phyloP scores from a whole-genome alignment of 1,140 invertebrate genomes.

The Nebria ingens region DNA sequence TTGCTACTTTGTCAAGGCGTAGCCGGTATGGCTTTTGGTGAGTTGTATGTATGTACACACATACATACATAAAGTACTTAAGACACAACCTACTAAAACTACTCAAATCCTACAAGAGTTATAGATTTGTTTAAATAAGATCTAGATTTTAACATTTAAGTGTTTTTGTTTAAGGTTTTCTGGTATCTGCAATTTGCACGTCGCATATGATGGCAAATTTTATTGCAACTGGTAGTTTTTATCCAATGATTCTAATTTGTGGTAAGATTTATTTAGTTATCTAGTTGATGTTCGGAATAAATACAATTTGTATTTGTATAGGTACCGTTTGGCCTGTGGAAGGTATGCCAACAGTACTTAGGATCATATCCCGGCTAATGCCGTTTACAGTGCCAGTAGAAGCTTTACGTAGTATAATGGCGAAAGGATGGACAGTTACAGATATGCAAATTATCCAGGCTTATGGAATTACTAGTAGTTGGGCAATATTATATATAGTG shows the following conservation, averaged over 20 bases:
- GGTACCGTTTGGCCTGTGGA: conserved; percentile 89
- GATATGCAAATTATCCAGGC: background rate
- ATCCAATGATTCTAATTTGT: conserved; percentile 72
- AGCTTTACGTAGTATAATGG: conserved; percentile 50
- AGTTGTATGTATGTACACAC: background rate
- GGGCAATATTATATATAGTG: background rate
- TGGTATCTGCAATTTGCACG: conserved; percentile 66
- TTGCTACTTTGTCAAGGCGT: conserved; percentile 38
- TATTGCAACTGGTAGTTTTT: conserved; percentile 74
- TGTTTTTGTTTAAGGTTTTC: conserved; percentile 47
- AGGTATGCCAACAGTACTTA: conserved; percentile 49
- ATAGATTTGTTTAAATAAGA: too few relatives aligned
- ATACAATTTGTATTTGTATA: conserved; percentile 30
- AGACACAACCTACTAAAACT: too few relatives aligned
- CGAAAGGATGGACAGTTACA: conserved; percentile 40
- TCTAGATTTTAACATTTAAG: conserved; percentile 9
- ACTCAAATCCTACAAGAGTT: too few relatives aligned
- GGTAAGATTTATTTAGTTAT: conserved; percentile 46
- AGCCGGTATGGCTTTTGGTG: conserved; percentile 42
- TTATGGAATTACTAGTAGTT: background rate
- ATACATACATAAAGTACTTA: background rate
- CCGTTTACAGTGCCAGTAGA: conserved; percentile 58
- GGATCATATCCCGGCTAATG: conserved; percentile 43
- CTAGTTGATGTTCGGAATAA: background rate
- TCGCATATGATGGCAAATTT: conserved; percentile 74